Evolutionary conservation across 2,797 vertebrate species (phyloP), one percentile per base, ranked within the genome.

Genomic region (Spondyliosoma cantharus): DNA sequence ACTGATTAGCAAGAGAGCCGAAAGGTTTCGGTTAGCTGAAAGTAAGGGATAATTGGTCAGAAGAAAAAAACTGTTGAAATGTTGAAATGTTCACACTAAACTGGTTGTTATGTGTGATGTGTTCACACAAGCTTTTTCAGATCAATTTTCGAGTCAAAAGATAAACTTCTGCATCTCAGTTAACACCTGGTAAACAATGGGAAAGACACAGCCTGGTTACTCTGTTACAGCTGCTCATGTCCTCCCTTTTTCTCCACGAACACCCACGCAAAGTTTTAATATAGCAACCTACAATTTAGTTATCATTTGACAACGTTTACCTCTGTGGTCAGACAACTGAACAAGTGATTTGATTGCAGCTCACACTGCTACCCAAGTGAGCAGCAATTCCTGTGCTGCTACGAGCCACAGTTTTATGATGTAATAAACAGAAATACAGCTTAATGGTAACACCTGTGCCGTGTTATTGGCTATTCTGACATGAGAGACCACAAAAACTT

Each of bases 341-440:
- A 29, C 42, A 45, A 6, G 27, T 17, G 29, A 42, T 78, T 29
- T 59, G 20, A 66, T 64, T 50, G 53, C 19, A 65, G 29, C 37
- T 52, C 24, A 71, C 52, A 9, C 42, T 67, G 43, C 22, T 37
- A 49, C 29, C 48, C 52, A 64, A 19, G 8, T 57, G 52, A 56
- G 19, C n/a, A 43, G 32, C 27, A 53, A 32, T 58, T 24, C 11
- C 49, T 67, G 5, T 4, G 37, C 11, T 63, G 52, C 57, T 45
- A 43, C 22, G 5, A 16, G 54, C 54, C 48, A 46, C 29, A 13
- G 13, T 60, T 76, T 61, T 32, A 45, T 67, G 20, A 52, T 3
- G 45, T 32, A n/a, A 46, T 70, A n/a, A 76, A 70, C n/a, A 20
- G 43, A 37, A 74, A 22, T 16, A 4, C 42, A 59, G 7, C n/a